Evolutionary conservation across 2,797 vertebrate species (phyloP), one percentile per base, ranked within the genome.

Genomic region (Etheostoma nigrum): DNA sequence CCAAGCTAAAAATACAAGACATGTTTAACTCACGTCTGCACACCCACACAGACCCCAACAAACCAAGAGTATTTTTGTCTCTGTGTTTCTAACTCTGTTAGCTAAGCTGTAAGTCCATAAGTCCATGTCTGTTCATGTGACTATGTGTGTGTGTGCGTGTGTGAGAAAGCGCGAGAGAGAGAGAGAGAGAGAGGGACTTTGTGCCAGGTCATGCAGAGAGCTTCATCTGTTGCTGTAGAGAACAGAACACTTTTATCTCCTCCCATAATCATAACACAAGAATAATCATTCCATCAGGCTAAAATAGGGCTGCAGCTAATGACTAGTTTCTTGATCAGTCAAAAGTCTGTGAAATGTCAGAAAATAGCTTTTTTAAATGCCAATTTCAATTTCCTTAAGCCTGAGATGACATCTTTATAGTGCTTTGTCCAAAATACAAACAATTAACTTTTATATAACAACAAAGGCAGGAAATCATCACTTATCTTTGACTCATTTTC

Each of bases 121-220:
- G 78, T 64, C 25, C 67, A 8, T 54, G 76, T 66, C 27, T 67
- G 49, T 65, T 27, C 69, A 65, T 52, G 51, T 61, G 55, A 52
- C 49, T 48, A 60, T 14, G 48, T 67, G 64, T 53, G 63, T 68
- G 64, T 25, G n/a, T n/a, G n/a, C n/a, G n/a, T n/a, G n/a, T 47
- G 45, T 66, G 30, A 18, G 21, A 23, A 23, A 23, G 21, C 21
- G 21, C 21, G 42, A 19, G 42, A 19, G 61, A 49, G 27, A 14
- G 59, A 23, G 51, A 55, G 51, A 16, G 8, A 53, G 18, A 53
- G 18, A 21, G 48, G 45, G 72, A 54, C 25, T 52, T 42, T 66
- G 68, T 90, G 89, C 89, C 91, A 92, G 68, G 72, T 90, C 92
- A 85, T 86, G 88, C 86, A 76, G 93, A 81, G 93, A 90, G 84